Conservation (phyloP, 2,113 vertebrate species). For the Amphiprion ocellaris region DNA sequence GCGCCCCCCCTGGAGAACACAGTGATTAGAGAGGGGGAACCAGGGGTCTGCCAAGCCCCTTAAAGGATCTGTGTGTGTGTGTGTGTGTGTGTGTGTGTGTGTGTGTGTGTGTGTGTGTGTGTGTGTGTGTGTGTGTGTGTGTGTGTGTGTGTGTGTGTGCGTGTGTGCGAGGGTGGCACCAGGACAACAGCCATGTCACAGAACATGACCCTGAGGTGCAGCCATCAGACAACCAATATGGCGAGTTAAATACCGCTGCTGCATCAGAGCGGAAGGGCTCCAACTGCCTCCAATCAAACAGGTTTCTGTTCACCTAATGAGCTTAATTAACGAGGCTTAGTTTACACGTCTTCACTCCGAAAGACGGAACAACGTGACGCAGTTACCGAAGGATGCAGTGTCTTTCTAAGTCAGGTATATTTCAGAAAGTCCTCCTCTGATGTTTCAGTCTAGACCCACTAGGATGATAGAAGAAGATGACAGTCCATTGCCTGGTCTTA, state of each 20-base stretch:
- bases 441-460: background rate
- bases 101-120: slow-evolving; percentile 21
- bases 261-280: slow-evolving; percentile 74
- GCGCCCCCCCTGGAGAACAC: slow-evolving; percentile 76
- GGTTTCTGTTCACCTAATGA: slow-evolving; percentile 82
- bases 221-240: slow-evolving; percentile 84
- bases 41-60: slow-evolving; percentile 80
- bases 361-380: slow-evolving; percentile 43
- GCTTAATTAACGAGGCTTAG: slow-evolving; percentile 77
- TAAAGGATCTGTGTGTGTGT: slow-evolving; percentile 63
- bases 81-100: slow-evolving; percentile 8
- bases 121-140: slow-evolving; percentile 12
- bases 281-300: slow-evolving; percentile 80
- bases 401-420: slow-evolving; percentile 17
- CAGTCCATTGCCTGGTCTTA: too few species aligned
- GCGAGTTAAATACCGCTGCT: slow-evolving; percentile 80
- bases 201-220: slow-evolving; percentile 84
- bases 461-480: background rate
- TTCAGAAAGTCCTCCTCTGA: background rate
- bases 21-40: slow-evolving; percentile 82
- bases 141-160: slow-evolving; percentile 13
- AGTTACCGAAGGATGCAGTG: slow-evolving; percentile 24
- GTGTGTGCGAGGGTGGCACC: slow-evolving; percentile 59
- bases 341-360: slow-evolving; percentile 52
- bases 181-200: slow-evolving; percentile 83